phyloP scores from a whole-genome alignment of 2,888 invertebrate genomes.

The Hypercompe scribonia region DNA sequence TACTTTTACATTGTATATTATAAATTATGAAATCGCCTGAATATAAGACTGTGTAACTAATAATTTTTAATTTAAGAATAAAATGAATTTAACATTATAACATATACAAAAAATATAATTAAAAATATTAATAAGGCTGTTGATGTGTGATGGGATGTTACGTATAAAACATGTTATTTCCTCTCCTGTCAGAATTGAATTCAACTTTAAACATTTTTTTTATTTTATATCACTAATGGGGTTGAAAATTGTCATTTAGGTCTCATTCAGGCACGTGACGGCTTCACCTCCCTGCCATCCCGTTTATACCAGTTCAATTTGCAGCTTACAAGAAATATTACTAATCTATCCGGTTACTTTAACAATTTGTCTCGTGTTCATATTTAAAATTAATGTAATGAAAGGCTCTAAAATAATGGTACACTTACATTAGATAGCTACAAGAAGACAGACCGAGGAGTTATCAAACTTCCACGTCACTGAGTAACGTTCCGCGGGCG shows the following conservation, averaged over 20 bases:
- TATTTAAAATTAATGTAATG: not conserved
- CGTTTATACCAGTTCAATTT: not conserved
- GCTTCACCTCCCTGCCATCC: not conserved
- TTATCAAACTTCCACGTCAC: constrained; percentile 50
- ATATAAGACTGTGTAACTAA: too few species aligned
- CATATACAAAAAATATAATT: too few species aligned
- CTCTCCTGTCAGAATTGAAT: too few species aligned
- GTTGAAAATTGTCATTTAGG: not conserved
- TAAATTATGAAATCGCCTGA: too few species aligned
- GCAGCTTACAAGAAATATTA: too few species aligned
- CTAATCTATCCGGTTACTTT: too few species aligned
- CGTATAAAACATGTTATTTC: not conserved
- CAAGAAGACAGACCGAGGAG: constrained; percentile 38
- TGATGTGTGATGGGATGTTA: too few species aligned
- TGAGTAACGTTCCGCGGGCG: constrained; percentile 24
- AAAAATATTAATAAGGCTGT: too few species aligned
- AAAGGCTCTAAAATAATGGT: not conserved
- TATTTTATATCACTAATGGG: not conserved
- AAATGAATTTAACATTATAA: too few species aligned
- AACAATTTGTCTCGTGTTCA: not conserved
- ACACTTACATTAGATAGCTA: constrained; percentile 18
- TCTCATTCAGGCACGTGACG: not conserved
- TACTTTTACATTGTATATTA: too few species aligned
- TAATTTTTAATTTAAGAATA: too few species aligned
- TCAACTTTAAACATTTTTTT: too few species aligned